Base-by-base conservation (phyloP, 1,140 invertebrate species). In the Drepana arcuata region DNA sequence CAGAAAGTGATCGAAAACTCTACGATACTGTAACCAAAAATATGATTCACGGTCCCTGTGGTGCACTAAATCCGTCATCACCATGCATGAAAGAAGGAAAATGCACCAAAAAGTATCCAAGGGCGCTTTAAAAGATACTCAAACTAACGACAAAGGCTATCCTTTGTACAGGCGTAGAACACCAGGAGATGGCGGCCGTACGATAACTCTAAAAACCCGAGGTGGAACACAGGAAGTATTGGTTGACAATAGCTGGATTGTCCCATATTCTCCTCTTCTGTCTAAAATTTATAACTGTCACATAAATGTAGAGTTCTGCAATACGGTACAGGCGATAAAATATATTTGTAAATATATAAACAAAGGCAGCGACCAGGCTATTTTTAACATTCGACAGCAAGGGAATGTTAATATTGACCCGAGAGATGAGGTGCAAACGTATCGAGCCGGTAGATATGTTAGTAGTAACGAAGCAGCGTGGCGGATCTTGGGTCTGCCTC, bases 241-340 rank as follows among this genome's bases (percentile, higher is more conserved):
- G 13, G 18, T 39, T 11, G 29, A 39, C 29, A 72, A 72, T 48
- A 33, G 48, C 9, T 70, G 66, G 60, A 39, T 71, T 6, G 71
- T 73, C 6, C 64, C 61, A 11, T 69, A 58, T 43, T 53, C 42
- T 7, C 64, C 61, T 14, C 24, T 60, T 14, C 37, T 65, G 2
- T 55, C 24, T 2, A 33, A 45, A 42, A 59, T 29, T 23, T 73
- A 7, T 24, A 32, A 32, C n/a, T 39, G 35, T 6, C 63, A 48
- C 21, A 57, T 64, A 34, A 64, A 54, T 52, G 55, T 32, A 15
- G 36, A 39, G 29, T 39, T 32, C 14, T 39, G 36, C 29, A 39
- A 15, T 29, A 7, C 41, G 24, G 41, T 44, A n/a, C 41, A 38
- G 30, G 41, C 30, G 5, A 44, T 44, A 7, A 44, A 44, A 44